Evolutionary conservation across 2,797 vertebrate species (phyloP).

Genomic region (Pantherophis alleghaniensis): DNA sequence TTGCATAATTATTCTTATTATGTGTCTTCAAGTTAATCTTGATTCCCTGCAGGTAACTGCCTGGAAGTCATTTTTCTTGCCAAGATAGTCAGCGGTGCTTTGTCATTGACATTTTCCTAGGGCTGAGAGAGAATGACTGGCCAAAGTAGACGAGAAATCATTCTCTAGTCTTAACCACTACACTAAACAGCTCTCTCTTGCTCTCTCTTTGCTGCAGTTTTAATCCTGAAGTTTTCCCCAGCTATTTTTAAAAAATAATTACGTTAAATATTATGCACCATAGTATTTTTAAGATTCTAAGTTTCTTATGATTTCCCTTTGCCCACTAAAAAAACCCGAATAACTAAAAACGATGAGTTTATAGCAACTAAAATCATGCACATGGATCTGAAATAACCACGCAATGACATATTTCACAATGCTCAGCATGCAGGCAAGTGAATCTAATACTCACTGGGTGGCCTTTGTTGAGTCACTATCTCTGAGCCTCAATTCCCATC

Average conservation of each 20-base stretch:
- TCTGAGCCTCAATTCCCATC: conserved; percentile 35
- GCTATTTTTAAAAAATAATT: neutral
- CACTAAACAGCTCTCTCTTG: neutral
- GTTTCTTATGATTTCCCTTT: neutral
- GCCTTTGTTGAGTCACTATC: conserved; percentile 16
- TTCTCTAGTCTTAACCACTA: neutral
- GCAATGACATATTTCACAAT: neutral
- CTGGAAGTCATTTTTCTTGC: neutral
- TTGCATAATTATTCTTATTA: neutral
- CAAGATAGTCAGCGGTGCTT: neutral
- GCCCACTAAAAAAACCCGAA: neutral
- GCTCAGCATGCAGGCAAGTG: conserved; percentile 27
- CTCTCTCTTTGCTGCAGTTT: neutral
- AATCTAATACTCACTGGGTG: conserved; percentile 35
- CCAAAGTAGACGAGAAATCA: neutral
- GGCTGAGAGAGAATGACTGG: neutral
- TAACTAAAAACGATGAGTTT: neutral
- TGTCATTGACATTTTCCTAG: neutral
- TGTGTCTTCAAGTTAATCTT: neutral
- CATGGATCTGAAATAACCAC: neutral
- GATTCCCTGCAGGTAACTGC: neutral
- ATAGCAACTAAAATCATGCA: neutral
- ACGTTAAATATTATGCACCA: conserved; percentile 2
- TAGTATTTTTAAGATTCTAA: neutral
- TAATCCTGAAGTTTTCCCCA: neutral